Evolutionary conservation across 2,888 invertebrate genomes (phyloP).

Genomic region (Desoria tigrina): DNA sequence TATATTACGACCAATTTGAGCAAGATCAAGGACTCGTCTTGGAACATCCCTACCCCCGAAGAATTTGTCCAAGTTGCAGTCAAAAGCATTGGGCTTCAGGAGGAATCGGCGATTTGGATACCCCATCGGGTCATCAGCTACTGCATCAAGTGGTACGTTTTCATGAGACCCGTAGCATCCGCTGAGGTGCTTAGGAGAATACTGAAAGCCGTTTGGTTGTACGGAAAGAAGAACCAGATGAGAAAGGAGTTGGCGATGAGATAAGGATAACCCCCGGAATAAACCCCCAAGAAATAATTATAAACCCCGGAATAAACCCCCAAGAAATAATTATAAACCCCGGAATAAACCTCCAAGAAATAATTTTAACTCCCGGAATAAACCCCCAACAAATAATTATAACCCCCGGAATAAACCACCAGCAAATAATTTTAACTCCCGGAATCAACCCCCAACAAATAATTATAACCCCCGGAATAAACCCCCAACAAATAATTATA

Average conservation of each 20-base stretch:
- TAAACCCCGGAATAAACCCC: too few relatives aligned
- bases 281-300: too few relatives aligned
- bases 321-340: too few relatives aligned
- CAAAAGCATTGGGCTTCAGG: constrained; percentile 68
- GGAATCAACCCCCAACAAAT: too few relatives aligned
- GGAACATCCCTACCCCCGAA: constrained; percentile 73
- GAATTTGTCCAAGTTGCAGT: constrained; percentile 71
- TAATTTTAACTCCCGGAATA: too few relatives aligned
- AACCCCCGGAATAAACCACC: too few relatives aligned
- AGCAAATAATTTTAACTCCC: too few relatives aligned
- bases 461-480: too few relatives aligned
- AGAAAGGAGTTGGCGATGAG: neutral
- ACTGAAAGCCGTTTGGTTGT: neutral
- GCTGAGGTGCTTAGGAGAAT: neutral
- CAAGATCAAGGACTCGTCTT: constrained; percentile 66
- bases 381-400: too few relatives aligned
- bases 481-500: too few relatives aligned
- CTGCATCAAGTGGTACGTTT: neutral
- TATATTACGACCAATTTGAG: constrained; percentile 90
- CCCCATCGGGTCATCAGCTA: constrained; percentile 61
- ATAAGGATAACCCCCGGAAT: too few relatives aligned
- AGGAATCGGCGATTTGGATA: constrained; percentile 72
- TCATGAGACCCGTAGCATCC: neutral
- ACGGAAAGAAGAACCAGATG: neutral
- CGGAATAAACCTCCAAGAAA: too few relatives aligned